Base-by-base conservation (phyloP, 2,888 invertebrate species). In the Heliconius ismenius region DNA sequence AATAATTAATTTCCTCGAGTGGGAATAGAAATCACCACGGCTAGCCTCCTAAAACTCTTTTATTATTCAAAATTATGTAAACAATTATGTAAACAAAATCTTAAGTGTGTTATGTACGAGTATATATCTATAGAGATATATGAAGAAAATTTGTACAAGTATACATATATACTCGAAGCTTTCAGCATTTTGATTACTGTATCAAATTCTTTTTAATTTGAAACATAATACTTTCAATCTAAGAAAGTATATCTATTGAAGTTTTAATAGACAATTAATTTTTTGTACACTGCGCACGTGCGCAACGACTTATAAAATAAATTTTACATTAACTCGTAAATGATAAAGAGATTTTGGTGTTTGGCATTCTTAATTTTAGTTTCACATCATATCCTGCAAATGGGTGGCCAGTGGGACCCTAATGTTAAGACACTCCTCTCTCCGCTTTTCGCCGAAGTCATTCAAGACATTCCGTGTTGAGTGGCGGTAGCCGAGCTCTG, bases 181-280 rank as follows among this genome's bases (percentile, higher is more conserved):
- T 62, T 24, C 11, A 6, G 2, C 26, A 62, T 62, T 26, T 62
- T 7, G 15, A 62, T 62, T 26, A 62, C 26, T 26, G 62, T 62
- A 62, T 13, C 6, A 18, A 9, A 24, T 39, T 43, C 0, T 24
- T 67, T 67, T 43, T 39, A 67, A 43, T 67, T 67, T 39, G n/a
- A 43, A 67, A 67, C 67, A 65, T 65, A 39, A 65, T 67, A 67
- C 67, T 67, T 67, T 67, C 39, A 39, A 67, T 67, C 67, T 67
- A 43, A 24, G 24, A 67, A 39, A 24, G 67, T 67, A 9, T 39
- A 24, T 39, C 67, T 43, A 43, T 67, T 67, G 67, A 39, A 39
- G 24, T 39, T 39, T 67, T 67, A 67, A 67, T 67, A 67, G 67
- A 28, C 67, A 43, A 67, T 67, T 39, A 67, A 24, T 24, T 67